Conservation (phyloP, 2,113 vertebrate species). For the Seriola aureovittata region DNA sequence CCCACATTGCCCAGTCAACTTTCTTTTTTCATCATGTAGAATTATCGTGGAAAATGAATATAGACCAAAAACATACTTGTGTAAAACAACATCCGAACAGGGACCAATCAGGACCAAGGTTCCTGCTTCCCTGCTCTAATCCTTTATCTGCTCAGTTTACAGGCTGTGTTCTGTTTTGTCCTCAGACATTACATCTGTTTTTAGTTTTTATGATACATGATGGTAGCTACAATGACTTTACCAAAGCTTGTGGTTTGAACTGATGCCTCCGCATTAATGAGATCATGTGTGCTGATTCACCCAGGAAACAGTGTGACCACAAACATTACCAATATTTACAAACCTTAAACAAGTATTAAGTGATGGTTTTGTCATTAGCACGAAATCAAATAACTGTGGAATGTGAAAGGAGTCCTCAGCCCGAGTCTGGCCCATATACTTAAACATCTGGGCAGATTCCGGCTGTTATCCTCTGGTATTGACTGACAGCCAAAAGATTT, state of each 20-base stretch:
- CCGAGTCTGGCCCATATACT: too few species aligned
- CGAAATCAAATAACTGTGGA: too few species aligned
- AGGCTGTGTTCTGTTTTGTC: not conserved
- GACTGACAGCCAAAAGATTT: too few species aligned
- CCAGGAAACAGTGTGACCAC: not conserved
- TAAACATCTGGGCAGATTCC: too few species aligned
- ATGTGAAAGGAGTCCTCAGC: too few species aligned
- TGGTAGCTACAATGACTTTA: not conserved
- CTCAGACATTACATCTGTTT: not conserved
- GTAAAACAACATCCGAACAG: not conserved
- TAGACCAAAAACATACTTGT: not conserved
- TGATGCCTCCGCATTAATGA: not conserved
- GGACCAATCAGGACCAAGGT: constrained; percentile 3
- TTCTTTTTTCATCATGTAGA: not conserved
- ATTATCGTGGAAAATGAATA: not conserved
- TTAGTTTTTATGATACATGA: not conserved
- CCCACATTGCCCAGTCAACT: not conserved
- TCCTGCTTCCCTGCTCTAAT: not conserved
- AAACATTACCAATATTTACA: not conserved
- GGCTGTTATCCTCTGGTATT: too few species aligned
- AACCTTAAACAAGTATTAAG: not conserved
- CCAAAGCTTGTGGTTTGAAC: not conserved
- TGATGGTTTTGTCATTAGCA: too few species aligned
- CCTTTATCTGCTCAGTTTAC: not conserved
- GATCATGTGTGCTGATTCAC: not conserved